phyloP scores from a whole-genome alignment of 2,888 invertebrate genomes.

The Caenorhabditis zanzibari region DNA sequence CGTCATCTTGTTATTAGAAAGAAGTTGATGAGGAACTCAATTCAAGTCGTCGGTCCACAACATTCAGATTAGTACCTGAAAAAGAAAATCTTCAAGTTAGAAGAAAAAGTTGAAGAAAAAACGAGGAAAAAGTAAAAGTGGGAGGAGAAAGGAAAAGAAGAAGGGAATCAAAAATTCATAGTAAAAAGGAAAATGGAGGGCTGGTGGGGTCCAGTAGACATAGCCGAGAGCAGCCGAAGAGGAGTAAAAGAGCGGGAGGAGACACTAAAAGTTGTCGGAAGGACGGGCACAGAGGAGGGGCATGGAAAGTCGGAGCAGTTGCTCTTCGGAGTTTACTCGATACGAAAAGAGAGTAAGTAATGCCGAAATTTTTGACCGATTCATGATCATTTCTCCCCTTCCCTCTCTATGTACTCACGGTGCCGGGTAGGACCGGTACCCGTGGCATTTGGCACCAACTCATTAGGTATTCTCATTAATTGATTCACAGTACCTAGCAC shows the following conservation, averaged over 20 bases:
- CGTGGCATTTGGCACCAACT: neutral
- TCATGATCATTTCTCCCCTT: slow-evolving; percentile 1
- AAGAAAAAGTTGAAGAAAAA: slow-evolving; percentile 1
- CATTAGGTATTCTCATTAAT: neutral
- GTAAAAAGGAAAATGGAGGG: slow-evolving; percentile 34
- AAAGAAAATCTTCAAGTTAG: slow-evolving; percentile 13
- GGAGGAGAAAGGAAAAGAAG: slow-evolving; percentile 1
- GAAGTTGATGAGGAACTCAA: neutral
- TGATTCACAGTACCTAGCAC: neutral
- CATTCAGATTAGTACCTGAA: slow-evolving; percentile 41
- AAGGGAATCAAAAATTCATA: slow-evolving; percentile 56
- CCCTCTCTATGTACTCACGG: neutral
- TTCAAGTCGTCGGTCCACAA: slow-evolving; percentile 14
- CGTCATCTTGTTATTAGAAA: slow-evolving; percentile 48
- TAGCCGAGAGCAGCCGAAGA: slow-evolving; percentile 30
- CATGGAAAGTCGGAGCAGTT: slow-evolving; percentile 39
- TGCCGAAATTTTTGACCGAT: neutral
- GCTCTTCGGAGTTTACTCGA: slow-evolving; percentile 14
- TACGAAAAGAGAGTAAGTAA: neutral
- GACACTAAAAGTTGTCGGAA: slow-evolving; percentile 61
- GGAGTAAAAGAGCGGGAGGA: slow-evolving; percentile 37
- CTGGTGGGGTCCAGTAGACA: slow-evolving; percentile 30
- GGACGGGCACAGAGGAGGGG: slow-evolving; percentile 31
- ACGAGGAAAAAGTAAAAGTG: slow-evolving; percentile 20
- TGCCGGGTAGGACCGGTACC: neutral